These are phyloP conservation scores for Tigriopus californicus DNA, from an alignment of 2,888 invertebrate species.

Conservation along the genomic window DNA sequence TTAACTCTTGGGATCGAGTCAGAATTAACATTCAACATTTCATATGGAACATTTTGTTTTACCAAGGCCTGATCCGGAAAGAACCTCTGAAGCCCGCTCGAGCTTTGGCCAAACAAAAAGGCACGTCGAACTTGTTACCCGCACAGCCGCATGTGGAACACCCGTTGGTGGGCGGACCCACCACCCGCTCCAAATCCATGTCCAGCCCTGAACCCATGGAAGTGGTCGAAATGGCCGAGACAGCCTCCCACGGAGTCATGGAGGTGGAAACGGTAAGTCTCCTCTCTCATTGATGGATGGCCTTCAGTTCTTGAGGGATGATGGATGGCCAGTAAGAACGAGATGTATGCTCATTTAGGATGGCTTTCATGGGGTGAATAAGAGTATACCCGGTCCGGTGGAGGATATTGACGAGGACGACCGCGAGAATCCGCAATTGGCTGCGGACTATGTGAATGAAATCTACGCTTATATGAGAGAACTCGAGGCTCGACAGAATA, in stretches of 20 bases:
- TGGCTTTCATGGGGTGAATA: no score
- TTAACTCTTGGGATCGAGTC: no score
- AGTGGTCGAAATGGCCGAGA: conserved; percentile 12
- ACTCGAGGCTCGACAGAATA: conserved; percentile 38
- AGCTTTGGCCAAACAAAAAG: background rate
- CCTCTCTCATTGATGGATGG: no score
- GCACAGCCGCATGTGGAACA: background rate
- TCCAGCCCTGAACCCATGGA: conserved; percentile 12
- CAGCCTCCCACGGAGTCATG: conserved; percentile 18
- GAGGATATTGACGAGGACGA: conserved; percentile 52
- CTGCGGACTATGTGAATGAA: conserved; percentile 68
- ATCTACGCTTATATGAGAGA: conserved; percentile 63
- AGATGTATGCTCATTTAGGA: no score
- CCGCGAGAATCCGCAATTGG: conserved; percentile 50
- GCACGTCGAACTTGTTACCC: background rate
- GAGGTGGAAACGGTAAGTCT: conserved; percentile 20
- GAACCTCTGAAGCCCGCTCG: background rate
- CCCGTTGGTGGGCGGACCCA: no score
- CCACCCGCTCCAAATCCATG: no score
- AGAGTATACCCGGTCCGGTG: conserved; percentile 16
- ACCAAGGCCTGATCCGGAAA: background rate
- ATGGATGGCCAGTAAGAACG: no score
- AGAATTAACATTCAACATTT: no score
- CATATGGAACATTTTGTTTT: no score
- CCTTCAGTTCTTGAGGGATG: no score